Evolutionary conservation across 1,140 invertebrate genomes (phyloP), one percentile per base, ranked within the genome.

Genomic region (Trichonephila inaurata): DNA sequence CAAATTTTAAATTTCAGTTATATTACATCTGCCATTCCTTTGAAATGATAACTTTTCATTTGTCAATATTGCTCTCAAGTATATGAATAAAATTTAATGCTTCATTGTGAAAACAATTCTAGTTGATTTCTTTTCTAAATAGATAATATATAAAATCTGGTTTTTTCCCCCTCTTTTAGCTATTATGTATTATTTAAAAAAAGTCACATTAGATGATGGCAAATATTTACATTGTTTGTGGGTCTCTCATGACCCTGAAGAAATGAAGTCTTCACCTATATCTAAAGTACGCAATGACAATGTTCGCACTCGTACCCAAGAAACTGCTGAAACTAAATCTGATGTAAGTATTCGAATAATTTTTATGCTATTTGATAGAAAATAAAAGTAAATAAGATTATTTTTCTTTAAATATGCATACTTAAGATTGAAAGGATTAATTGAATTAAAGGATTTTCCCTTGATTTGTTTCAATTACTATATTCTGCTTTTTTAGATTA

Each of bases 201-300:
- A 94, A 40, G 95, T 96, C 12, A 94, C 95, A 24, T 94, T 96
- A 61, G 95, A 96, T 64, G 95, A 96, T 90, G 96, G 96, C 2
- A 94, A 94, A 28, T 62, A 94, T 33, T 95, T 96, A 33, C 96
- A 96, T 94, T 96, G 96, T 94, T 95, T 97, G 94, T 97, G 96
- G 96, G 95, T 97, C 44, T 96, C 96, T 24, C 95, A 96, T 21
- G 96, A 96, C 94, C 96, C 96, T 1, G 96, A 96, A 91, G 96
- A 96, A 51, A 95, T 95, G 10, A 95, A 94, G 2, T 94, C 95
- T n/a, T 94, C 94, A 18, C 95, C 95, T 51, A 95, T 95, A 18
- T 95, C 94, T 58, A 60, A 92, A 94, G 28, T 28, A 40, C 51
- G 28, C 28, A 18, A 62, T 86, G 28, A n/a, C 14, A 82, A 19